A percentile compares a stretch with the other conserved stretches of the same genome.
These are phyloP conservation scores for Atta cephalotes DNA, from an alignment of 1,140 invertebrate species.

Conservation along the genomic window DNA sequence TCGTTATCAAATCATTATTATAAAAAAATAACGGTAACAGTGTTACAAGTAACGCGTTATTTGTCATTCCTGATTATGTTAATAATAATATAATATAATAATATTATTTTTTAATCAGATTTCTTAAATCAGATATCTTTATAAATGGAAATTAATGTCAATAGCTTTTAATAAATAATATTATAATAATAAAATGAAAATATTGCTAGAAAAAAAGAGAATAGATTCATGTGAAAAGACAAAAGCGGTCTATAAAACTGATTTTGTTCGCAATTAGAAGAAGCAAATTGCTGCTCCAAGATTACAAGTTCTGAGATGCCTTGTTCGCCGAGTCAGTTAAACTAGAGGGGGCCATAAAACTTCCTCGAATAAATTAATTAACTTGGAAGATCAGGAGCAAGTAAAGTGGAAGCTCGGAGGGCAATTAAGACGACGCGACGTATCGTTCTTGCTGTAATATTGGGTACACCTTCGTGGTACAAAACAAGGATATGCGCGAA, in stretches of 20 bases:
- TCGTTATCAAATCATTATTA: too few relatives aligned
- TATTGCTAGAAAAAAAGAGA: not conserved
- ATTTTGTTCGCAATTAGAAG: constrained; percentile 53
- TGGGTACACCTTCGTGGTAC: not conserved
- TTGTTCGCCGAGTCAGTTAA: constrained; percentile 48
- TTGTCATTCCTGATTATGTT: too few relatives aligned
- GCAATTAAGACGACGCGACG: constrained; percentile 55
- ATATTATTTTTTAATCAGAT: not conserved
- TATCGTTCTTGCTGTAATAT: constrained; percentile 56
- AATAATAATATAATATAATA: not conserved
- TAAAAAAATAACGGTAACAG: too few relatives aligned
- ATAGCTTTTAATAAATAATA: not conserved
- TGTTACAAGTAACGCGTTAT: too few relatives aligned
- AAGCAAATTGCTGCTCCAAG: constrained; percentile 42
- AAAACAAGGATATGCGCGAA: constrained; percentile 13
- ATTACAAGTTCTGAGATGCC: constrained; percentile 43
- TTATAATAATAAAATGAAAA: not conserved
- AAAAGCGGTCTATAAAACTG: constrained; percentile 44
- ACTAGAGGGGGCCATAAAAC: constrained; percentile 47
- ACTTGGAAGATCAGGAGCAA: constrained; percentile 45
- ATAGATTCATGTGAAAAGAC: constrained; percentile 5
- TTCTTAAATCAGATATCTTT: not conserved
- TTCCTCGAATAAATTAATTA: constrained; percentile 69
- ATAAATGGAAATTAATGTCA: constrained; percentile 8
- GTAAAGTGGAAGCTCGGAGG: constrained; percentile 38